Evolutionary conservation across 2,113 vertebrate species (phyloP), one percentile per base, ranked within the genome.

Genomic region (Acrocephalus kingi): DNA sequence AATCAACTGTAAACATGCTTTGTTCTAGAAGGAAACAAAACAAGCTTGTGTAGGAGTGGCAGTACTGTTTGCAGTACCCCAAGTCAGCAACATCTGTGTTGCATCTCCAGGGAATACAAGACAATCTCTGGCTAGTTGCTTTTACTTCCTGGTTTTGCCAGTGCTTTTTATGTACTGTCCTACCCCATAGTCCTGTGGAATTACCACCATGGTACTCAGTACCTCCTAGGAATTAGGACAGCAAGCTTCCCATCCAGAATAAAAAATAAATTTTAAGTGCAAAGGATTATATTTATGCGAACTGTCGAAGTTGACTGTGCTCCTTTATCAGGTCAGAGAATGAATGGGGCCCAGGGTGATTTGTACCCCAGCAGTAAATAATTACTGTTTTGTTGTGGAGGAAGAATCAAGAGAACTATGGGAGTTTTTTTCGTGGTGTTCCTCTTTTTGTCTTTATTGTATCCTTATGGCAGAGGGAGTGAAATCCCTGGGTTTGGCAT

Each of bases 131-230:
- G 78, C 95, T 98, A 55, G 98, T 98, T 91, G 98, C 98, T 84
- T 98, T 98, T 64, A 96, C 98, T 87, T 98, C 98, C 96, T 98
- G 61, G 96, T 98, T 89, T 97, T 99, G 94, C 98, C 98, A 31
- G 97, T 99, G 98, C 97, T 98, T 78, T 98, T 98, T 10, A 95
- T 99, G 92, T 62, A 97, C 98, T 94, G 97, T 98, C 74, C 98
- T 98, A 76, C 98, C 41, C 68, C 64, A 93, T 98, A 51, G 97
- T 98, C 33, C 97, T 98, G 2, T 95, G 97, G 39, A 96, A 27
- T 97, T 98, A 25, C 98, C 98, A 78, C 98, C 97, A 45, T 80
- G 96, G 97, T 21, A 96, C n/a, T 61, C 98, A 39, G 80, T 98
- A 77, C 98, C 98, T 63, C 97, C 94, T 9, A 98, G 99, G 90